Conservation (phyloP, 2,113 vertebrate species). For the Pangasianodon hypophthalmus region DNA sequence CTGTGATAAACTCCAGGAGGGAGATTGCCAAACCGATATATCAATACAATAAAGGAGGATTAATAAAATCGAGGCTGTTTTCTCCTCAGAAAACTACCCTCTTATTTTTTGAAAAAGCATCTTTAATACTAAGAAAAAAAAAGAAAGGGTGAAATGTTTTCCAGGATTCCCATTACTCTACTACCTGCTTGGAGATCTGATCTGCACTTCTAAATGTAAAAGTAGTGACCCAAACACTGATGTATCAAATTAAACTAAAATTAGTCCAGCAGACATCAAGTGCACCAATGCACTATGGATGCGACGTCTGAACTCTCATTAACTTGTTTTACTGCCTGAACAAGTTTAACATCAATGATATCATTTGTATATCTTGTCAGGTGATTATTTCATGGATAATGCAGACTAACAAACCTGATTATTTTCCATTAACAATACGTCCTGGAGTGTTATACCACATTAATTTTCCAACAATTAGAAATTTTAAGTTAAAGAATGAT, state of each 20-base stretch:
- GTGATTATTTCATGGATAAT: neutral
- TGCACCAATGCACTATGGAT: neutral
- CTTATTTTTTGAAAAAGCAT: neutral
- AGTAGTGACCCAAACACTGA: neutral
- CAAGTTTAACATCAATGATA: neutral
- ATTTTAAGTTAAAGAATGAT: neutral
- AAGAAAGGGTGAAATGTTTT: constrained; percentile 14
- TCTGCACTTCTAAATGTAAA: neutral
- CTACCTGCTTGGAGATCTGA: constrained; percentile 14
- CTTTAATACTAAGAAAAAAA: constrained; percentile 13
- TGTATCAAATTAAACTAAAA: neutral
- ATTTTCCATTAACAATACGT: neutral
- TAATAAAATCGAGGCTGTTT: constrained; percentile 33
- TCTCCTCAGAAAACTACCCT: neutral
- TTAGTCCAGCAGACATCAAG: neutral
- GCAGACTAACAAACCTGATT: neutral
- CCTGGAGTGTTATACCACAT: neutral
- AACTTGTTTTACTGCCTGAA: neutral
- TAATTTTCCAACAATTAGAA: neutral
- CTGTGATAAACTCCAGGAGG: neutral
- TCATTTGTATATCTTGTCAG: neutral
- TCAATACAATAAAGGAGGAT: constrained; percentile 42
- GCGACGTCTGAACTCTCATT: neutral
- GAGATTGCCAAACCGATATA: constrained; percentile 40
- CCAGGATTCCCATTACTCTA: neutral